Conservation (phyloP, 2,888 invertebrate genomes). For the Drosophila kuntzei region DNA sequence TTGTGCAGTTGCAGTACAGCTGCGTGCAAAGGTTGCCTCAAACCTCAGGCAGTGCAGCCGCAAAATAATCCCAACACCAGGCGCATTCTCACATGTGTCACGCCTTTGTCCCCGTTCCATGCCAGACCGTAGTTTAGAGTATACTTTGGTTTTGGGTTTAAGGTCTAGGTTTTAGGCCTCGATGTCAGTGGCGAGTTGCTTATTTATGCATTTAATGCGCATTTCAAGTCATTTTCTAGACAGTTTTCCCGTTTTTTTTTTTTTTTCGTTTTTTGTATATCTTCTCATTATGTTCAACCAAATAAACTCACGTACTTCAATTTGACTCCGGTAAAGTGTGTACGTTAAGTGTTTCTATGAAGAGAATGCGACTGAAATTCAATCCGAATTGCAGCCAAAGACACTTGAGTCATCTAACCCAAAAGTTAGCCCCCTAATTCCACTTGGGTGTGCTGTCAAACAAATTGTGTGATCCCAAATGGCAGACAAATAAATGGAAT, state of each 20-base stretch:
- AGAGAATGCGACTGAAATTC: conserved; percentile 50
- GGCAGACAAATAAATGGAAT: conserved; percentile 26
- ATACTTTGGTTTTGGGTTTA: conserved; percentile 15
- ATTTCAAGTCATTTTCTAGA: conserved; percentile 56
- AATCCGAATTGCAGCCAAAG: conserved; percentile 38
- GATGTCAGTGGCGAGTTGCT: conserved; percentile 28
- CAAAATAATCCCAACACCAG: conserved; percentile 70
- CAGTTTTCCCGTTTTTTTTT: conserved; percentile 24
- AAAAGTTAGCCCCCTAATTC: conserved; percentile 39
- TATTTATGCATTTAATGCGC: conserved; percentile 64
- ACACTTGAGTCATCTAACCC: conserved; percentile 43
- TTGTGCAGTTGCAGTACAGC: conserved; percentile 32
- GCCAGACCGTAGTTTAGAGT: neutral
- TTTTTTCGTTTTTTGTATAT: conserved; percentile 1
- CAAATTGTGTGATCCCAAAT: conserved; percentile 29
- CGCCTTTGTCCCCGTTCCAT: conserved; percentile 19
- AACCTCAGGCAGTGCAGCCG: conserved; percentile 34
- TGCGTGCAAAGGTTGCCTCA: conserved; percentile 35
- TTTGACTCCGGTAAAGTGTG: conserved; percentile 44
- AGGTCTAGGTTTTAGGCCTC: conserved; percentile 1
- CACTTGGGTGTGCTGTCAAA: conserved; percentile 64
- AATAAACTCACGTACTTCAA: conserved; percentile 73
- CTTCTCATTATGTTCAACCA: conserved; percentile 25
- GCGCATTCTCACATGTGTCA: conserved; percentile 71
- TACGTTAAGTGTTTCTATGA: conserved; percentile 52